Evolutionary conservation across 2,888 invertebrate genomes (phyloP), one percentile per base, ranked within the genome.

Genomic region (Agrochola litura): DNA sequence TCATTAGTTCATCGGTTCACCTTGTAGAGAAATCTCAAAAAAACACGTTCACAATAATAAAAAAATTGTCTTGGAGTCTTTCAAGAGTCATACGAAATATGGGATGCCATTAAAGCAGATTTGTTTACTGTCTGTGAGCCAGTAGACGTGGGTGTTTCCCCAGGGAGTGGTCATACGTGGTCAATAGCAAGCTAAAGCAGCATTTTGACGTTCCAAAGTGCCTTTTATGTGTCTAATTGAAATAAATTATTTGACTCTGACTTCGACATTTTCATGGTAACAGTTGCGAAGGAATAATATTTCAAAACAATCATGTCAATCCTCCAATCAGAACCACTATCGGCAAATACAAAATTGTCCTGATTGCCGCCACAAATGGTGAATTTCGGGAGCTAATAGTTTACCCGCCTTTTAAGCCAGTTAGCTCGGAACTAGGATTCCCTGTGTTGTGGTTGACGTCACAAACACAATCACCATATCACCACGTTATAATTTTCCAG

Each of bases 1-100:
- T 67, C 9, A 54, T 9, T 2, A 14, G 8, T 1, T 30, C 4
- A 49, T 22, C 46, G 22, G 14, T 22, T 14, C 2, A 49, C 5
- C 49, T 49, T 66, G 5, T 5, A 19, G 65, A 3, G 10, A 22
- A 78, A 46, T 43, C 30, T 77, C 66, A 52, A 43, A 77, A 52
- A 37, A 49, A n/a, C 19, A 61, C 12, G n/a, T 25, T 14, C 22
- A 14, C n/a, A 49, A 37, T 61, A 58, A 58, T 30, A 30, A 12
- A 76, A 25, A 22, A 9, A 9, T 54, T 54, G 9, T 22, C 6
- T 22, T 22, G 10, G 10, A 54, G 22, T 14, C 22, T 49, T 54
- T 6, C 10, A 54, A 73, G 16, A 3, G 3, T 9, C 14, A 73
- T 43, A 43, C 16, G 25, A 10, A 41, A 49, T 30, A 30, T 30